phyloP scores from a whole-genome alignment of 2,888 invertebrate species.

The Cephus nigrinus region DNA sequence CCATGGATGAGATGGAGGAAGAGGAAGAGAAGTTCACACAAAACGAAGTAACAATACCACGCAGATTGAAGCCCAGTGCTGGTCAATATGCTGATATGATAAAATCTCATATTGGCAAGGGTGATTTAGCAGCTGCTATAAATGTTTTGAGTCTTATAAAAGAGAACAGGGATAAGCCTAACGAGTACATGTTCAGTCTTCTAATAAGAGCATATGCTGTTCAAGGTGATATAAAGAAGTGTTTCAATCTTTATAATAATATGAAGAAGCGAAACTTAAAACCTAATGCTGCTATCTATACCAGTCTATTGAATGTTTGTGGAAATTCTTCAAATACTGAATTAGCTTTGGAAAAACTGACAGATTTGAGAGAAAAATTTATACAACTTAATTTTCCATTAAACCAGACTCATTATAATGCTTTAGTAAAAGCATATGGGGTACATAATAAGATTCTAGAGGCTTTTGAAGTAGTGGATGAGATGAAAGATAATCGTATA shows the following conservation, averaged over 20 bases:
- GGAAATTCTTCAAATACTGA: constrained; percentile 79
- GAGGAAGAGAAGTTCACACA: constrained; percentile 47
- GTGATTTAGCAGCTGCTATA: constrained; percentile 81
- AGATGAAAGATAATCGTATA: constrained; percentile 78
- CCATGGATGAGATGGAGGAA: constrained; percentile 49
- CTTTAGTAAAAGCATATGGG: constrained; percentile 93
- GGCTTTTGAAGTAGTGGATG: constrained; percentile 86
- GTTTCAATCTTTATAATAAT: constrained; percentile 83
- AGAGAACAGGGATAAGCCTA: constrained; percentile 83
- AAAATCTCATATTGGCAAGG: constrained; percentile 73
- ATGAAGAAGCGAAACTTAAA: constrained; percentile 82
- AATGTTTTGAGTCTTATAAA: constrained; percentile 83
- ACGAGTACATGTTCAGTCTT: constrained; percentile 82
- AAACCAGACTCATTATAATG: constrained; percentile 83
- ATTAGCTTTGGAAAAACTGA: constrained; percentile 78
- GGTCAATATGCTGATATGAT: constrained; percentile 79
- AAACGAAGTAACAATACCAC: constrained; percentile 34
- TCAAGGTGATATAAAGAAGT: constrained; percentile 87
- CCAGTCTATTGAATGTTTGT: constrained; percentile 90
- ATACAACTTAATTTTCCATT: constrained; percentile 76
- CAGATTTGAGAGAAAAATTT: constrained; percentile 75
- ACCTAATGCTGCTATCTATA: constrained; percentile 80
- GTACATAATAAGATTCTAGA: constrained; percentile 81
- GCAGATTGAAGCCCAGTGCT: constrained; percentile 67
- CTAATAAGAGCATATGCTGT: constrained; percentile 86